A percentile compares a stretch with the other conserved stretches of the same genome.
Evolutionary conservation across 2,113 vertebrate species (phyloP).

Genomic region (Sander vitreus): DNA sequence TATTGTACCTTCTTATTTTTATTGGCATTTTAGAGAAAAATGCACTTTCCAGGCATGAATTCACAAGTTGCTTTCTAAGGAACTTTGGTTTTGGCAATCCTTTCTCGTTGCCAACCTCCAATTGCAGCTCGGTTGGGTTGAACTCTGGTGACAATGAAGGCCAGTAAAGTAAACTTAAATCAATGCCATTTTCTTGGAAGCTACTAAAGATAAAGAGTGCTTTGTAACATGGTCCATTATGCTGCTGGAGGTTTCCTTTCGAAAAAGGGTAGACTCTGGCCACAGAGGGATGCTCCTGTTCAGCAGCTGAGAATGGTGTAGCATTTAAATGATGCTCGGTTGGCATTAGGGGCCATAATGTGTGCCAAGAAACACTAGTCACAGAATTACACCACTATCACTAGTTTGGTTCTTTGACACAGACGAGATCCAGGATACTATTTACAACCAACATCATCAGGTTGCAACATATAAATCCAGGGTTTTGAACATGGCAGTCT

Average conservation of each 20-base stretch:
- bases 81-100: background rate
- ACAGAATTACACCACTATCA: slow-evolving; percentile 25
- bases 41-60: background rate
- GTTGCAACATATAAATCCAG: slow-evolving; percentile 7
- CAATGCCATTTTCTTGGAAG: slow-evolving; percentile 33
- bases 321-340: slow-evolving; percentile 65
- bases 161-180: slow-evolving; percentile 14
- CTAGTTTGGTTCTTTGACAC: background rate
- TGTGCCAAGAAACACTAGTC: slow-evolving; percentile 51
- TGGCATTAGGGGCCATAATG: slow-evolving; percentile 27
- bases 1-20: background rate
- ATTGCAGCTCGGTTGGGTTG: slow-evolving; percentile 3
- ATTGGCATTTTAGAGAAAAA: background rate
- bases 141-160: slow-evolving; percentile 25
- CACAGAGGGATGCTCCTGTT: slow-evolving; percentile 52
- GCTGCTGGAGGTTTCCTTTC: slow-evolving; percentile 41
- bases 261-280: slow-evolving; percentile 44
- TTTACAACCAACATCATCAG: slow-evolving; percentile 5
- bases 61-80: background rate
- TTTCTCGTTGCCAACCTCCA: slow-evolving; percentile 9
- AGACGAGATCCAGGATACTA: slow-evolving; percentile 11
- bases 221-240: slow-evolving; percentile 53
- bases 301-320: slow-evolving; percentile 48
- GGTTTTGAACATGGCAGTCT: slow-evolving; percentile 17
- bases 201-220: slow-evolving; percentile 40